A percentile compares a stretch with the other conserved stretches of the same genome.
phyloP scores from a whole-genome alignment of 2,113 vertebrate species.

The Strix uralensis region DNA sequence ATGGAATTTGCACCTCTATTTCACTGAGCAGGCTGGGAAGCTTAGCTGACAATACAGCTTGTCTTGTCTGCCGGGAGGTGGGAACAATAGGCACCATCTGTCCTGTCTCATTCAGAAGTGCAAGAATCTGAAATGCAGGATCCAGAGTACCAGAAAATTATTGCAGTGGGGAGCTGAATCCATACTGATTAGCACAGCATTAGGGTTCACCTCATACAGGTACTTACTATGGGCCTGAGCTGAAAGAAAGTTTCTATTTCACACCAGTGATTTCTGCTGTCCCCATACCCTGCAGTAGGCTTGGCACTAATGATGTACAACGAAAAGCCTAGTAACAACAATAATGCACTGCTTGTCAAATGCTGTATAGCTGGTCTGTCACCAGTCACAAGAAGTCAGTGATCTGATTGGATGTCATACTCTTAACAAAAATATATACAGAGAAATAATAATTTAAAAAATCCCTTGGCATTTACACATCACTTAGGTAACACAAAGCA shows the following conservation, averaged over 20 bases:
- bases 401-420: not conserved
- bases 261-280: not conserved
- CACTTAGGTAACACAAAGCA: not conserved
- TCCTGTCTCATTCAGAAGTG: not conserved
- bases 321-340: not conserved
- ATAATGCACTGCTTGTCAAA: not conserved
- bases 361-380: not conserved
- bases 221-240: not conserved
- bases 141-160: not conserved
- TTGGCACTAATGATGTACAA: too few species aligned
- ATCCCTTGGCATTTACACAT: not conserved
- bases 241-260: not conserved
- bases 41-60: not conserved
- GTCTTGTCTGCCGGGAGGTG: not conserved
- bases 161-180: not conserved
- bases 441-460: not conserved
- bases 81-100: constrained; percentile 14
- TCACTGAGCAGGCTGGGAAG: not conserved
- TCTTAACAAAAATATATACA: not conserved
- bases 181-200: not conserved
- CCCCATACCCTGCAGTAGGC: not conserved
- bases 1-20: not conserved
- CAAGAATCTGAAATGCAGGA: not conserved
- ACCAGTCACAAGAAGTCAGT: not conserved
- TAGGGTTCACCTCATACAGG: not conserved